Evolutionary conservation across 2,797 vertebrate genomes (phyloP).

Genomic region (Myotis planiceps): DNA sequence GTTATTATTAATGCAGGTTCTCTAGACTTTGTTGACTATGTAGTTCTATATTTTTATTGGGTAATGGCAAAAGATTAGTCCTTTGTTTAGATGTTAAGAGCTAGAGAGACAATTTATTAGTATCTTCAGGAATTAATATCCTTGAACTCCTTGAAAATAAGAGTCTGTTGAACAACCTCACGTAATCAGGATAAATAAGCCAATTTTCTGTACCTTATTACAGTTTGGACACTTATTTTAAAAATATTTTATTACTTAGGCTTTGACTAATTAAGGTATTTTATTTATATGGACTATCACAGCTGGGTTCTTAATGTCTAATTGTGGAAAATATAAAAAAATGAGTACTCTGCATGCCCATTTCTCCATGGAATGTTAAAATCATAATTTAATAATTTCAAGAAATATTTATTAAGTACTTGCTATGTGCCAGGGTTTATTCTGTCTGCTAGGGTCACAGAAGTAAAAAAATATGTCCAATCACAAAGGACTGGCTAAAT

Average conservation of each 20-base stretch:
- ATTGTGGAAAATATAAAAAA: neutral
- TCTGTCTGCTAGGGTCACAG: neutral
- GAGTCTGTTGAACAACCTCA: slow-evolving; percentile 19
- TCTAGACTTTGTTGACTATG: neutral
- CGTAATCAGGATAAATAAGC: slow-evolving; percentile 27
- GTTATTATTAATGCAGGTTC: neutral
- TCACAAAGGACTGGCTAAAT: neutral
- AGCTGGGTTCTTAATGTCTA: neutral
- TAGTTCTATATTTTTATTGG: neutral
- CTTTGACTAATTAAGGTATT: neutral
- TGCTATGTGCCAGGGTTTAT: neutral
- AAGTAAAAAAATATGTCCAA: neutral
- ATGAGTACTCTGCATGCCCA: neutral
- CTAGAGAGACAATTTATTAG: slow-evolving; percentile 20
- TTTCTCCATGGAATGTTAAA: neutral
- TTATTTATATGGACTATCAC: slow-evolving; percentile 12
- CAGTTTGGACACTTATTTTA: slow-evolving; percentile 10
- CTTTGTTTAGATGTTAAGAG: neutral
- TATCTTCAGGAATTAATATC: slow-evolving; percentile 16
- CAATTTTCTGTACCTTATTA: slow-evolving; percentile 18
- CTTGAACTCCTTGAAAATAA: slow-evolving; percentile 19
- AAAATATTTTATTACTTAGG: neutral
- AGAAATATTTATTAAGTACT: neutral
- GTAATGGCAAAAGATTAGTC: neutral
- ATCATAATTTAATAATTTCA: neutral